These are phyloP conservation scores for Canis aureus DNA, from an alignment of 2,113 vertebrate genomes.

Conservation along the genomic window DNA sequence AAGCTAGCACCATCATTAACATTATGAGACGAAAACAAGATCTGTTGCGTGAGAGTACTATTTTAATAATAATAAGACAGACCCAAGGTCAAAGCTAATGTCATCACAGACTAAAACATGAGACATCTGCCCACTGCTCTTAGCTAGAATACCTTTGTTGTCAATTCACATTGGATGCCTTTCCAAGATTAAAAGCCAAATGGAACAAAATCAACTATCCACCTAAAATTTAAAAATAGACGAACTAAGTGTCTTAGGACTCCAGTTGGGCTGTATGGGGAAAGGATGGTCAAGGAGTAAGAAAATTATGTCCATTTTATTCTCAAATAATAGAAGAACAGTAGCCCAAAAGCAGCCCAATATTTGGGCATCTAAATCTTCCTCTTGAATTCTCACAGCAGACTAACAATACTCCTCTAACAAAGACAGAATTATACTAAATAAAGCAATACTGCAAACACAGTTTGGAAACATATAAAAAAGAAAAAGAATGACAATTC, in stretches of 20 bases:
- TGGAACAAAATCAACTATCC: background rate
- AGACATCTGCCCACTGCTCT: background rate
- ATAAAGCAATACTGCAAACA: slow-evolving; percentile 71
- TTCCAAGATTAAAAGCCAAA: slow-evolving; percentile 51
- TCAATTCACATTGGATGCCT: slow-evolving; percentile 29
- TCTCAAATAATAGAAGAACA: slow-evolving; percentile 80
- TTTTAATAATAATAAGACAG: slow-evolving; percentile 42
- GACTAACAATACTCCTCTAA: slow-evolving; percentile 55
- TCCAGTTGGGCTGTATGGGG: background rate
- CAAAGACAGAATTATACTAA: slow-evolving; percentile 70
- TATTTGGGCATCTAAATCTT: slow-evolving; percentile 71
- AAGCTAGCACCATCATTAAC: background rate
- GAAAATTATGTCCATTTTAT: slow-evolving; percentile 74
- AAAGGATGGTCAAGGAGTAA: background rate
- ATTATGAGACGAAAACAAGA: background rate
- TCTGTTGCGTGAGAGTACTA: background rate
- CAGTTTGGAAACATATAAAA: slow-evolving; percentile 53
- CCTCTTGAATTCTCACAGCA: slow-evolving; percentile 63
- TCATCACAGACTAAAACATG: background rate
- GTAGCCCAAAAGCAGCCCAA: slow-evolving; percentile 62
- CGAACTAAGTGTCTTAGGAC: background rate
- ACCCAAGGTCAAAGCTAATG: slow-evolving; percentile 50
- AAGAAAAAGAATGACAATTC: slow-evolving; percentile 54
- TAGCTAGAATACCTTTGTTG: slow-evolving; percentile 21
- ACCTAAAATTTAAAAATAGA: slow-evolving; percentile 56